These are phyloP conservation scores for Endotricha flammealis DNA, from an alignment of 2,888 invertebrate genomes.

Conservation along the genomic window DNA sequence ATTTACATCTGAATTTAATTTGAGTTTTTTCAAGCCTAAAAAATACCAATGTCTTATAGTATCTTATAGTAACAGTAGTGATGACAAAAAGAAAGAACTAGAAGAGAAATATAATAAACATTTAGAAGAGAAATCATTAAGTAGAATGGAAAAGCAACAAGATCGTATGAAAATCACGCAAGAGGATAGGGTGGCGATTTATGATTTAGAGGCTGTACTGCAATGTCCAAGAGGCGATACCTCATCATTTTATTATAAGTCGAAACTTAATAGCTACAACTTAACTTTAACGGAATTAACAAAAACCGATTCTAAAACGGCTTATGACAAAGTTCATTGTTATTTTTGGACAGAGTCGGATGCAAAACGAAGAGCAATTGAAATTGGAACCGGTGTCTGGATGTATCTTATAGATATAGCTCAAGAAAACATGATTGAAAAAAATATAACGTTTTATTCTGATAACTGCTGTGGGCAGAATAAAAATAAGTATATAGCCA, in stretches of 20 bases:
- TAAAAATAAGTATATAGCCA: slow-evolving; percentile 27
- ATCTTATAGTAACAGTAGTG: too few species aligned
- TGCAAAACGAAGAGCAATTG: slow-evolving; percentile 26
- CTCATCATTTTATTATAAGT: slow-evolving; percentile 24
- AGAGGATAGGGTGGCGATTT: slow-evolving; percentile 18
- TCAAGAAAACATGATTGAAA: slow-evolving; percentile 7
- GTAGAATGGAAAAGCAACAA: slow-evolving; percentile 2
- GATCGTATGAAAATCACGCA: slow-evolving; percentile 8
- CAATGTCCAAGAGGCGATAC: slow-evolving; percentile 21
- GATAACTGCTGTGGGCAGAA: slow-evolving; percentile 34
- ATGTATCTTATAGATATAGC: slow-evolving; percentile 11
- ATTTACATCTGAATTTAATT: slow-evolving; percentile 17
- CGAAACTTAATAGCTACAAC: slow-evolving; percentile 23
- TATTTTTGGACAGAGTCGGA: slow-evolving; percentile 33
- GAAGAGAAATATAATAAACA: slow-evolving; percentile 10
- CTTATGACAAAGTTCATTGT: slow-evolving; percentile 19
- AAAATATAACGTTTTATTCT: slow-evolving; percentile 28
- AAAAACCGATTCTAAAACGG: slow-evolving; percentile 11
- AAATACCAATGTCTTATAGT: slow-evolving; percentile 21
- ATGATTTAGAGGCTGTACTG: slow-evolving; percentile 21
- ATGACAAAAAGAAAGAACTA: too few species aligned
- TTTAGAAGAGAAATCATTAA: slow-evolving; percentile 5
- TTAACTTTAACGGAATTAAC: slow-evolving; percentile 26
- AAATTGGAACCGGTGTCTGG: slow-evolving; percentile 23
- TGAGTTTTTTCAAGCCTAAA: slow-evolving; percentile 14